phyloP scores from a whole-genome alignment of 2,797 vertebrate species.

The Hippopotamyrus pictus region DNA sequence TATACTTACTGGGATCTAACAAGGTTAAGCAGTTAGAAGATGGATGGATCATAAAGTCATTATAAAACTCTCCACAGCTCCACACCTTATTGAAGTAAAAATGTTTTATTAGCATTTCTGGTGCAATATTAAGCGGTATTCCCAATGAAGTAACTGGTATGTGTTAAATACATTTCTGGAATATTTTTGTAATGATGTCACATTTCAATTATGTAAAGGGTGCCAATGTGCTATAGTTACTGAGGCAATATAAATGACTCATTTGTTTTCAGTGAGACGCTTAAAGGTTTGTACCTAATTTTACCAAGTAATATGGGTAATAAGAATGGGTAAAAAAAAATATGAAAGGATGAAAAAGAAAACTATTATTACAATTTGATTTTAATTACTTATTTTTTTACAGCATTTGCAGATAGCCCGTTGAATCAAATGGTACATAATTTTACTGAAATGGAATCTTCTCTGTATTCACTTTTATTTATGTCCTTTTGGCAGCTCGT shows the following conservation, averaged over 20 bases:
- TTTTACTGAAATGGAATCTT: background rate
- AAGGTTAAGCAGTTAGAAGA: background rate
- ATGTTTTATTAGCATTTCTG: background rate
- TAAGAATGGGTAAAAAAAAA: background rate
- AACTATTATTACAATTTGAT: background rate
- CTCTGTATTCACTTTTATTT: constrained; percentile 38
- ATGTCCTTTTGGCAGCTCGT: constrained; percentile 55
- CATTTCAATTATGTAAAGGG: background rate
- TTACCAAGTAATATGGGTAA: background rate
- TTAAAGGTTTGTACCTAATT: background rate
- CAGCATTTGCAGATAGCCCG: background rate
- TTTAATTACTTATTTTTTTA: background rate
- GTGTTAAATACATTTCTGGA: background rate
- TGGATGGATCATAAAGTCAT: background rate
- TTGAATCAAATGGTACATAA: background rate
- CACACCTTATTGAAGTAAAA: background rate
- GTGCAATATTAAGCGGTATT: background rate
- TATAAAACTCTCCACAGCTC: background rate
- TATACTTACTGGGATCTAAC: background rate
- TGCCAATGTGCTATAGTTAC: background rate
- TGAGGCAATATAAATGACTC: background rate
- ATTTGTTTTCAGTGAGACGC: background rate
- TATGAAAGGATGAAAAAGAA: background rate
- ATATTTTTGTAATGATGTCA: background rate
- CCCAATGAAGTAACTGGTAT: background rate